These are phyloP conservation scores for Barbus barbus DNA, from an alignment of 2,113 vertebrate species.

Conservation along the genomic window DNA sequence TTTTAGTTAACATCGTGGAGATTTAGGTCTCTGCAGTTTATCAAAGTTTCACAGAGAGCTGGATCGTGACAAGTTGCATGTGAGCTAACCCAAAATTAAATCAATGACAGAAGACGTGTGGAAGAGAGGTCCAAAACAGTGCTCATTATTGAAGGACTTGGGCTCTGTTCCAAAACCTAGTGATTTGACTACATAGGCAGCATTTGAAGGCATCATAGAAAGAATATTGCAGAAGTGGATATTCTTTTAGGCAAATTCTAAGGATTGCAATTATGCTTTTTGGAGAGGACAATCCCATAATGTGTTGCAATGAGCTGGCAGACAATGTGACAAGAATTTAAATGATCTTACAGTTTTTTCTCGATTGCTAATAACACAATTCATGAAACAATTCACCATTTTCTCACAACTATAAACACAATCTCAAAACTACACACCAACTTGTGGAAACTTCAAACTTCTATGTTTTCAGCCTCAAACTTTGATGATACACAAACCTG, in stretches of 20 bases:
- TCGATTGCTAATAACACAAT: too few species aligned
- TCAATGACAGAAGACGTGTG: constrained; percentile 50
- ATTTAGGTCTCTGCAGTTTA: constrained; percentile 62
- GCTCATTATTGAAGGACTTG: background rate
- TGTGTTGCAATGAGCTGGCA: background rate
- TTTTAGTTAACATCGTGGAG: constrained; percentile 56
- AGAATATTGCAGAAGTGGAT: background rate
- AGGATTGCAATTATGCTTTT: background rate
- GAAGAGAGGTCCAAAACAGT: constrained; percentile 23
- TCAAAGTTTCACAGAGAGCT: constrained; percentile 64
- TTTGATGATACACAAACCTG: too few species aligned
- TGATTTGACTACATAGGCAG: background rate
- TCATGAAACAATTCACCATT: too few species aligned
- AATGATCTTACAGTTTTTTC: too few species aligned
- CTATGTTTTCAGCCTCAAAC: too few species aligned
- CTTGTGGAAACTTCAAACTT: too few species aligned
- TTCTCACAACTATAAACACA: too few species aligned
- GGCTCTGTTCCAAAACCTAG: background rate
- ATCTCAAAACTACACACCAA: too few species aligned
- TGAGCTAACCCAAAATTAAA: constrained; percentile 55
- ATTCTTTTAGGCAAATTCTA: background rate
- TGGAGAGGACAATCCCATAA: background rate
- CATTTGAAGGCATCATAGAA: background rate
- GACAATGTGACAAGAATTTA: background rate
- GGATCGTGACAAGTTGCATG: constrained; percentile 48